Percentiles rank a stretch among this genome's conserved stretches.
These are phyloP conservation scores for Corythoichthys intestinalis DNA, from an alignment of 2,113 vertebrate genomes.

Conservation along the genomic window DNA sequence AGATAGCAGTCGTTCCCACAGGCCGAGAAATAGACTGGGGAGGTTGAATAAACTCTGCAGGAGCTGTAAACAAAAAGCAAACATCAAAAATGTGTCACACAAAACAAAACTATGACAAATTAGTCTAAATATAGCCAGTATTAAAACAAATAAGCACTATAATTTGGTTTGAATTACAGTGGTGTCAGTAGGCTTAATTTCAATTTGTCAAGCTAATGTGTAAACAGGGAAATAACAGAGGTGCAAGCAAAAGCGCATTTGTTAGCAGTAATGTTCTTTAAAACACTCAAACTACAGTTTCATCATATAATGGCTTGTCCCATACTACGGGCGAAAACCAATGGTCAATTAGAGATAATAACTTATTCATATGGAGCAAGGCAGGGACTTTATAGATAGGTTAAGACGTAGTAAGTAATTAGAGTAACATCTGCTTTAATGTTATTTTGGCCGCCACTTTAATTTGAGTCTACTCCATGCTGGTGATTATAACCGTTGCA, in stretches of 20 bases:
- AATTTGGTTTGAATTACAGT: constrained; percentile 13
- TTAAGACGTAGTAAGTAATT: constrained; percentile 36
- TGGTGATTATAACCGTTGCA: constrained; percentile 33
- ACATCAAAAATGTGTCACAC: neutral
- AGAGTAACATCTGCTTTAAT: constrained; percentile 14
- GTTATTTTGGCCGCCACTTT: constrained; percentile 23
- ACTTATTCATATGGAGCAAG: constrained; percentile 32
- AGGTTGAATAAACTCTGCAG: constrained; percentile 91
- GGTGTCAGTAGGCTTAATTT: constrained; percentile 27
- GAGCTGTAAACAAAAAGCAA: constrained; percentile 71
- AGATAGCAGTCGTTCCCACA: constrained; percentile 89
- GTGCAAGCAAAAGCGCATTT: constrained; percentile 4
- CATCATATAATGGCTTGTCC: constrained; percentile 8
- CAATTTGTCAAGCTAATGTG: constrained; percentile 24
- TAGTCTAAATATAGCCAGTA: neutral
- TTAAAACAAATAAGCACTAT: neutral
- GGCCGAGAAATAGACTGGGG: constrained; percentile 95
- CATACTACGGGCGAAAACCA: constrained; percentile 4
- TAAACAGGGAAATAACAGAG: constrained; percentile 1
- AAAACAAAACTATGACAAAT: neutral
- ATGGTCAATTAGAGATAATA: constrained; percentile 32
- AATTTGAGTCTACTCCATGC: constrained; percentile 22
- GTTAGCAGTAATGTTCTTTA: constrained; percentile 9
- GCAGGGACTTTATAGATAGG: constrained; percentile 20
- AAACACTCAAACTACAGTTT: constrained; percentile 17